phyloP scores from a whole-genome alignment of 2,113 vertebrate species.

The Theristicus caerulescens region DNA sequence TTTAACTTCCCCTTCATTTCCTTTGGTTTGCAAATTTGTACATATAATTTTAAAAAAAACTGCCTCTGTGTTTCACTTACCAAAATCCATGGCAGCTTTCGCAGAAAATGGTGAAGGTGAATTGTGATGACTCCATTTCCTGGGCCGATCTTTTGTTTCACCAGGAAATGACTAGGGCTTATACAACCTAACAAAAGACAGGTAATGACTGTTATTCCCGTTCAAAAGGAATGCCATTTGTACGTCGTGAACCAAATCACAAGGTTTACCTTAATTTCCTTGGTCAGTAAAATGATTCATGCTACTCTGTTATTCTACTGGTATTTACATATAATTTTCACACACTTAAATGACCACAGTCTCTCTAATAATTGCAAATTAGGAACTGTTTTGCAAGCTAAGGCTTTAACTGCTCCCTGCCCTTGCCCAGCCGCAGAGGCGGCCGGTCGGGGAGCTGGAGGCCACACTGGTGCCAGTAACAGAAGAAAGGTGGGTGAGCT shows the following conservation, averaged over 20 bases:
- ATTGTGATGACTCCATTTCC: background rate
- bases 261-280: background rate
- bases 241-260: background rate
- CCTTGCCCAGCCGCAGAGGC: background rate
- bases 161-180: background rate
- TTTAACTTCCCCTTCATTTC: background rate
- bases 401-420: background rate
- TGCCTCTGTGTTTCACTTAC: background rate
- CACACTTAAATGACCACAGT: background rate
- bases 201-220: background rate
- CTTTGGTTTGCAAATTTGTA: background rate
- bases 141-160: background rate
- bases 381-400: background rate
- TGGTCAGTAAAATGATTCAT: background rate
- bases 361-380: background rate
- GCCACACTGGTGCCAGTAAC: accelerated
- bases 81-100: background rate
- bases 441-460: accelerated
- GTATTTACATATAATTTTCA: background rate
- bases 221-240: background rate
- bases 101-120: background rate
- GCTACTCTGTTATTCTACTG: background rate
- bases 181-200: background rate
- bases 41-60: accelerated
- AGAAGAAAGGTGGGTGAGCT: accelerated